Evolutionary conservation across 64 coral and sea anemone species (phyloP).

Genomic region (Hydrozoanthus tunicans): DNA sequence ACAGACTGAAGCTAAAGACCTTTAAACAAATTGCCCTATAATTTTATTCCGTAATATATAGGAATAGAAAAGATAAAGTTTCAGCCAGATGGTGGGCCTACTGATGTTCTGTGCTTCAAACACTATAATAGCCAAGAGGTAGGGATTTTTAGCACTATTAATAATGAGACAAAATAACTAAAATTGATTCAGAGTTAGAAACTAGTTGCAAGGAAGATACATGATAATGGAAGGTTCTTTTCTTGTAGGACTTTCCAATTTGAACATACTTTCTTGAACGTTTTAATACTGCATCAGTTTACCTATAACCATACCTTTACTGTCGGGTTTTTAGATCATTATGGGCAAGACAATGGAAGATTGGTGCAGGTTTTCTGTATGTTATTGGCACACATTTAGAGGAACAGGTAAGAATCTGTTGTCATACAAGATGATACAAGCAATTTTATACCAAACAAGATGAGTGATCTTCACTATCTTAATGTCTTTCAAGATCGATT

Average conservation of each 20-base stretch:
- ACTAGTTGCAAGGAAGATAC: too few species aligned
- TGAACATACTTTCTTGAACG: too few species aligned
- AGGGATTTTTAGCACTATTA: background rate
- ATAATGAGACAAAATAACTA: background rate
- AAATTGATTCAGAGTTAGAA: background rate
- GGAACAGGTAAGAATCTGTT: conserved; percentile 72
- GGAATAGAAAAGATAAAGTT: conserved; percentile 81
- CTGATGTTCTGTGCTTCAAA: conserved; percentile 81
- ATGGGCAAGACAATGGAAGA: conserved; percentile 93
- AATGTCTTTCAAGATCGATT: too few species aligned
- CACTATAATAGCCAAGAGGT: conserved; percentile 86
- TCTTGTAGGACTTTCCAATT: too few species aligned
- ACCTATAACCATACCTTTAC: background rate
- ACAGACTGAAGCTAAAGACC: too few species aligned
- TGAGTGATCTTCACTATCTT: too few species aligned
- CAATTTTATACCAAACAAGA: too few species aligned
- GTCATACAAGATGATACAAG: too few species aligned
- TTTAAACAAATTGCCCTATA: too few species aligned
- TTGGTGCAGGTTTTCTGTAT: conserved; percentile 91
- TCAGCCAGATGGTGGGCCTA: conserved; percentile 71
- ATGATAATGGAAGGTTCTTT: too few species aligned
- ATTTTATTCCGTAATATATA: background rate
- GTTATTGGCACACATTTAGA: conserved; percentile 95
- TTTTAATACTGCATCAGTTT: background rate
- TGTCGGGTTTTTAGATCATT: conserved; percentile 38